Evolutionary conservation across 1,140 invertebrate genomes (phyloP).

Genomic region (Pseudomyrmex cubaensis): DNA sequence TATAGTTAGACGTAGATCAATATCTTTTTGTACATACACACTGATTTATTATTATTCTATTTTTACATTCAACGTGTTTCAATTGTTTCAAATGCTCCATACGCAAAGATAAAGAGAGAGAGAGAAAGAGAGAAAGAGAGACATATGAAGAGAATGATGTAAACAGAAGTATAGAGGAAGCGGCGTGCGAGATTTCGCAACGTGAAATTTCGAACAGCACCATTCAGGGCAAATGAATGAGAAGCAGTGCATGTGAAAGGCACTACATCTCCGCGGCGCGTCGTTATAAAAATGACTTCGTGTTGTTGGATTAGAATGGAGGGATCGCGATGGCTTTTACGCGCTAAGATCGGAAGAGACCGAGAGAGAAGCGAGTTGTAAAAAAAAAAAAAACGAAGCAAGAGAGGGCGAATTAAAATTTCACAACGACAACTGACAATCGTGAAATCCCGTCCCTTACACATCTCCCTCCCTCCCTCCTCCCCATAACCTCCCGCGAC

Average conservation of each 20-base stretch:
- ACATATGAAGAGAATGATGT: constrained; percentile 2
- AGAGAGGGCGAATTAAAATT: constrained; percentile 80
- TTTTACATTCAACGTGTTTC: neutral
- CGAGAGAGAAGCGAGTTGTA: neutral
- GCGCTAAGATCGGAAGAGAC: constrained; percentile 61
- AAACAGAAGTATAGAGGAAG: constrained; percentile 36
- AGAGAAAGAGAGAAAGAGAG: neutral
- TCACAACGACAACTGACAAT: constrained; percentile 81
- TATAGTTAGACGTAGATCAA: neutral
- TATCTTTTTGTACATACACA: neutral
- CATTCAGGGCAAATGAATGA: constrained; percentile 23
- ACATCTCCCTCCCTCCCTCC: constrained; percentile 39
- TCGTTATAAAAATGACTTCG: constrained; percentile 55
- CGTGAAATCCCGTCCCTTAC: constrained; percentile 72
- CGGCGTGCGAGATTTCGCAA: constrained; percentile 9
- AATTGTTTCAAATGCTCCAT: neutral
- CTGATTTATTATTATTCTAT: neutral
- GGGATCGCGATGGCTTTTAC: constrained; percentile 33
- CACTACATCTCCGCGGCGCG: constrained; percentile 50
- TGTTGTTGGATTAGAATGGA: constrained; percentile 43
- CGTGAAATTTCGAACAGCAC: constrained; percentile 39
- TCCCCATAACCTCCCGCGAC: constrained; percentile 54
- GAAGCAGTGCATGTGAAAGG: constrained; percentile 39
- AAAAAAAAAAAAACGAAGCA: constrained; percentile 45
- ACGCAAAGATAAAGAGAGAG: neutral